phyloP scores from a whole-genome alignment of 2,797 vertebrate species.

The Sebastes iracundus region DNA sequence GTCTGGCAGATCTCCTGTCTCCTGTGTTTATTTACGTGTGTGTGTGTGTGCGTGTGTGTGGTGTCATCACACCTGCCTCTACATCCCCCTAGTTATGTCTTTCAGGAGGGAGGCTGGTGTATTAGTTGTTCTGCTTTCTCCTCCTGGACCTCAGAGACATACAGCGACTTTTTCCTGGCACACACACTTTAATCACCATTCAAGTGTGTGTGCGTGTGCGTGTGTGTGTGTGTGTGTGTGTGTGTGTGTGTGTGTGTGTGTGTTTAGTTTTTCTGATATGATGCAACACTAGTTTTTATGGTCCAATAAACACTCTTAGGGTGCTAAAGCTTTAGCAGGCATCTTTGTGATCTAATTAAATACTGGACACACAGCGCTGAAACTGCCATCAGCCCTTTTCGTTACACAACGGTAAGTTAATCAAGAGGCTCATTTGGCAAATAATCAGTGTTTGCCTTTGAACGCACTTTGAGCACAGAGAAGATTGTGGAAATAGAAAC shows the following conservation, averaged over 20 bases:
- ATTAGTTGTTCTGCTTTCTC: slow-evolving; percentile 25
- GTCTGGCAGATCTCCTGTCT: slow-evolving; percentile 27
- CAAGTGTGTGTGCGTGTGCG: not conserved
- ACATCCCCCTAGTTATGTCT: slow-evolving; percentile 31
- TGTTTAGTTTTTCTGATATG: slow-evolving; percentile 52
- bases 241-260: not conserved
- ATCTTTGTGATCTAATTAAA: slow-evolving; percentile 76
- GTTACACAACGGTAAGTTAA: slow-evolving; percentile 67
- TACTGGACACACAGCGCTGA: slow-evolving; percentile 56
- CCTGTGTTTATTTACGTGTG: slow-evolving; percentile 33
- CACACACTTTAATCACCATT: slow-evolving; percentile 42
- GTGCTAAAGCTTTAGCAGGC: slow-evolving; percentile 59
- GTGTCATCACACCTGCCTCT: slow-evolving; percentile 44
- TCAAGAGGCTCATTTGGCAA: slow-evolving; percentile 65
- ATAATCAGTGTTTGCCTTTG: slow-evolving; percentile 50
- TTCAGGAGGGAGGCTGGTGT: slow-evolving; percentile 16
- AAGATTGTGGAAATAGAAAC: slow-evolving; percentile 5
- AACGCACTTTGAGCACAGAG: slow-evolving; percentile 46
- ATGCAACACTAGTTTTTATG: slow-evolving; percentile 68
- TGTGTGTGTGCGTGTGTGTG: not conserved
- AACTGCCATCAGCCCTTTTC: slow-evolving; percentile 67
- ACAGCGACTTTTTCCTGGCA: slow-evolving; percentile 23
- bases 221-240: not conserved
- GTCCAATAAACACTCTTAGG: slow-evolving; percentile 63
- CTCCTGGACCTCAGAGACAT: slow-evolving; percentile 41